Base-by-base conservation (phyloP, 1,140 invertebrate genomes). In the Ectropis grisescens region DNA sequence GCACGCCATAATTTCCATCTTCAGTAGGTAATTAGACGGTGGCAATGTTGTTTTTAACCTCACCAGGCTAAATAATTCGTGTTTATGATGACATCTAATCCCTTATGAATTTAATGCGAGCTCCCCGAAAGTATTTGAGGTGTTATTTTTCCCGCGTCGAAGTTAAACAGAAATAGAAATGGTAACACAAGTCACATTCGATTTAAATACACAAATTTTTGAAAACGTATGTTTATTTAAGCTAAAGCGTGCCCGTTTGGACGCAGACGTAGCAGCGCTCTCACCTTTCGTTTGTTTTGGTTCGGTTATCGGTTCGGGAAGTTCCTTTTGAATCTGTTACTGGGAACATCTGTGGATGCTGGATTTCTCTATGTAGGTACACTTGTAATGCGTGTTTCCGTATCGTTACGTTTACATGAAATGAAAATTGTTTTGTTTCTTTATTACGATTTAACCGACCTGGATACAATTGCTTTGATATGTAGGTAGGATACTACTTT, bases 41-140 rank as follows among this genome's bases (percentile, higher is more conserved):
- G 22, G 16, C 16, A 14, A 34, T 72, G 62, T 74, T 74, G 66
- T 62, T 75, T 66, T 69, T 71, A 71, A 75, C 72, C 66, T 69
- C 68, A 74, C 56, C 64, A 59, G 75, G 69, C 61, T 74, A 71
- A 80, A 80, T 80, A 75, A 74, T 70, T 71, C 67, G 62, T 78
- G 69, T 81, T 81, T 81, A 81, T 78, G 76, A 78, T 74, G 76
- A 81, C 72, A 80, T 60, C 72, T 71, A 75, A 80, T 80, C 75
- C 75, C 70, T 54, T 72, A 76, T 80, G 66, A 76, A 80, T 75
- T 47, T 72, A 75, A 75, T 74, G 66, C 33, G 54, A 57, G 65
- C 68, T 71, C 62, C 59, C 57, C 59, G 61, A 57, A 65, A 58
- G 44, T 59, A 67, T 65, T 43, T 52, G 60, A 66, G 59, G 58